These are phyloP conservation scores for Helleia helle DNA, from an alignment of 2,888 invertebrate genomes.

Conservation along the genomic window DNA sequence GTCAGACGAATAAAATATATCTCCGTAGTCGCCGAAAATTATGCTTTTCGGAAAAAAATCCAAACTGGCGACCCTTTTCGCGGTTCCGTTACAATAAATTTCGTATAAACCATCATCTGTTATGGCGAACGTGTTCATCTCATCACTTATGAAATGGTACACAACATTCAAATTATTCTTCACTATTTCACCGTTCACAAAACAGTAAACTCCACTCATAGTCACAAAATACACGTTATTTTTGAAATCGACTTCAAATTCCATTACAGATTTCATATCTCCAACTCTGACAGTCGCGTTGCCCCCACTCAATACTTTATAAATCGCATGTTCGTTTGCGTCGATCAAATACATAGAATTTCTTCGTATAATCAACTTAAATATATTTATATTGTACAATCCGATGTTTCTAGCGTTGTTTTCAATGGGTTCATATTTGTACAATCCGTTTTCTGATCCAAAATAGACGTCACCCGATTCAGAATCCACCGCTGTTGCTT, in stretches of 20 bases:
- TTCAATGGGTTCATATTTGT: conserved; percentile 44
- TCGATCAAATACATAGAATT: conserved; percentile 55
- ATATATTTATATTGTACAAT: conserved; percentile 52
- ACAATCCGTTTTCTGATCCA: conserved; percentile 55
- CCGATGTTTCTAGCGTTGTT: conserved; percentile 45
- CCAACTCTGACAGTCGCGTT: conserved; percentile 34
- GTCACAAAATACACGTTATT: conserved; percentile 50
- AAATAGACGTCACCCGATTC: conserved; percentile 56
- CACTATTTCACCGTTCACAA: conserved; percentile 34
- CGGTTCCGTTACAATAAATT: conserved; percentile 56
- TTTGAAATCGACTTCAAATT: conserved; percentile 49
- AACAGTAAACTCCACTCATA: conserved; percentile 56
- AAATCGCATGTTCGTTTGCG: conserved; percentile 54
- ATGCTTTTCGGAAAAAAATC: conserved; percentile 46
- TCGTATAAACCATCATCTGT: conserved; percentile 41
- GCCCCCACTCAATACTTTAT: conserved; percentile 43
- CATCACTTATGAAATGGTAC: conserved; percentile 45
- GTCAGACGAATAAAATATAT: conserved; percentile 48
- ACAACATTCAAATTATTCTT: conserved; percentile 43
- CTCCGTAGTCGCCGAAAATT: conserved; percentile 56
- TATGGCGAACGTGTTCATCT: conserved; percentile 41
- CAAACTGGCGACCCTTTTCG: conserved; percentile 37
- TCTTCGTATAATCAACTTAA: conserved; percentile 50
- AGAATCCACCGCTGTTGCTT: conserved; percentile 49
- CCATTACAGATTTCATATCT: conserved; percentile 44